Base-by-base conservation (phyloP, 2,888 invertebrate genomes). In the Dichetophora obliterata region DNA sequence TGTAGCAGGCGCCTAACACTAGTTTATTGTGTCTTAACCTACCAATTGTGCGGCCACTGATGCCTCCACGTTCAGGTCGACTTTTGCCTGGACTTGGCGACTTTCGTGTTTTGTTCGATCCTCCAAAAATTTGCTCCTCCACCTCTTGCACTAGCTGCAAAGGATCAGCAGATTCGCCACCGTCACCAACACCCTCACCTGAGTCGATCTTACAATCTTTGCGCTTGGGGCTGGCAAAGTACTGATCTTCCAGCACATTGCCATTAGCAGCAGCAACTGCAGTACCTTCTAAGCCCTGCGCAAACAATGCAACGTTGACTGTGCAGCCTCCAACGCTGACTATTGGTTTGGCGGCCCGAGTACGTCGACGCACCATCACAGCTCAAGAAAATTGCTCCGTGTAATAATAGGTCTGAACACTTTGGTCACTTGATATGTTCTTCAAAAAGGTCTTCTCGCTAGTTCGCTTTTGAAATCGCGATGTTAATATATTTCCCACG, bases 201-300 rank as follows among this genome's bases (percentile, higher is more conserved):
- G 52, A 57, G 59, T 63, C 50, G 59, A 89, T 82, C 82, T 87
- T 88, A 78, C 88, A 88, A 80, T 90, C 90, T 86, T 90, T 90
- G 79, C 90, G 86, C 79, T 90, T 90, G 16, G 90, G 90, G 79
- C 90, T 90, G 37, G 89, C 87, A 84, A 88, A 88, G 75, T 87
- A 85, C 82, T 86, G 88, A 81, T 90, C 90, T 48, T 90, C 90
- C 54, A 86, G 79, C 31, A 85, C 77, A 72, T 78, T 81, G 57
- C 81, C 82, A 74, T 78, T 81, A 24, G 78, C 65, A 16, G 78
- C 78, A 14, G 79, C 78, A 43, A 77, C 81, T 31, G 76, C 79
- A 75, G 80, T 75, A 34, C 76, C 63, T 72, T 78, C 75, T 14
- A 24, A 48, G 37, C 27, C 27, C 16, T 74, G 50, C 54, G 78